Percentiles rank a stretch among this genome's conserved stretches.
phyloP scores from a whole-genome alignment of 2,888 invertebrate species.

The Matsumyia berberina region DNA sequence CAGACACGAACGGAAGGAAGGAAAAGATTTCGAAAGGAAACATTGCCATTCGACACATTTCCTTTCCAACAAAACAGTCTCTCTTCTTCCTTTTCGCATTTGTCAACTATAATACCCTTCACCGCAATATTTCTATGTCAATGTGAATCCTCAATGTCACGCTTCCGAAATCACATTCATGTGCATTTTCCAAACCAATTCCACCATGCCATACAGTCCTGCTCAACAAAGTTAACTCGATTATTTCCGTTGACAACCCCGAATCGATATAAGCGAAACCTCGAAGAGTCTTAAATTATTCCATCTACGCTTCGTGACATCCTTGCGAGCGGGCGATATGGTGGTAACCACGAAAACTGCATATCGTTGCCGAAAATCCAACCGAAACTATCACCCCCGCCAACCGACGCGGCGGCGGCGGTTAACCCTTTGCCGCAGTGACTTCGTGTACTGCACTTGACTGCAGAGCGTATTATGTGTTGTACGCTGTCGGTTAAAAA shows the following conservation, averaged over 20 bases:
- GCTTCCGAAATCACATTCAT: conserved; percentile 63
- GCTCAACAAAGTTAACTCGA: conserved; percentile 52
- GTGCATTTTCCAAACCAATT: conserved; percentile 51
- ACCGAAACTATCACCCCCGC: conserved; percentile 22
- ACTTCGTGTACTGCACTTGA: conserved; percentile 54
- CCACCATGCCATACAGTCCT: conserved; percentile 22
- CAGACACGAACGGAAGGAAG: too few relatives aligned
- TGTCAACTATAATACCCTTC: conserved; percentile 40
- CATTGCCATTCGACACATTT: conserved; percentile 38
- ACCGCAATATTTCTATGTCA: conserved; percentile 59
- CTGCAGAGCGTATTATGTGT: conserved; percentile 50
- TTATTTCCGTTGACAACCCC: conserved; percentile 49
- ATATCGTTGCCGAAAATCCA: conserved; percentile 63
- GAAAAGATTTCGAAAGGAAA: conserved; percentile 3
- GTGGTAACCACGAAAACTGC: conserved; percentile 52
- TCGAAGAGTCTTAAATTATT: conserved; percentile 62
- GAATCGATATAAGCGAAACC: conserved; percentile 52
- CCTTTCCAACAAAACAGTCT: conserved; percentile 22
- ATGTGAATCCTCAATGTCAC: conserved; percentile 67
- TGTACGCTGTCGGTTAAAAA: conserved; percentile 59
- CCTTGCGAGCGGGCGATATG: conserved; percentile 19
- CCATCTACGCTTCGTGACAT: conserved; percentile 61
- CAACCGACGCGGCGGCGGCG: not conserved
- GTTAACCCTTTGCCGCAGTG: conserved; percentile 5
- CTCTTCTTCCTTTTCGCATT: conserved; percentile 22